A percentile compares a stretch with the other conserved stretches of the same genome.
Conservation (phyloP, 2,797 vertebrate species). For the Phyllotis vaccarum region DNA sequence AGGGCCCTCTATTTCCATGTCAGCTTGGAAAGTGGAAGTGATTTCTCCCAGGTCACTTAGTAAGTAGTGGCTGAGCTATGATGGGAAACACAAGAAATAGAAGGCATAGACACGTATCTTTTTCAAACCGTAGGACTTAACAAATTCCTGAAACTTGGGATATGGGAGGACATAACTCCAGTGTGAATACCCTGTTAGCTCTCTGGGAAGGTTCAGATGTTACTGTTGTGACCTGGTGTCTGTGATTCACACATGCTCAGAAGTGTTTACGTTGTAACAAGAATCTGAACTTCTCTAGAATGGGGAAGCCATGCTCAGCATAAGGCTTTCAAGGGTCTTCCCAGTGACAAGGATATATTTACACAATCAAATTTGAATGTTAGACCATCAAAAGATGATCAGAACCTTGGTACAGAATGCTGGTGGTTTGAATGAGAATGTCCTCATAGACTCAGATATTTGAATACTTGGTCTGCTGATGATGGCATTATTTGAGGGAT, state of each 20-base stretch:
- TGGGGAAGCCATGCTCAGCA: not conserved
- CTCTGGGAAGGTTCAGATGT: conserved; percentile 47
- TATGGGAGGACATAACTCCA: conserved; percentile 6
- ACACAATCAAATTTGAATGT: not conserved
- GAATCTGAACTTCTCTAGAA: conserved; percentile 38
- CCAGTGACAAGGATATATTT: not conserved
- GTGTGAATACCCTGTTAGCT: conserved; percentile 39
- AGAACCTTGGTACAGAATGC: not conserved
- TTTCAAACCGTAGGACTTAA: conserved; percentile 50
- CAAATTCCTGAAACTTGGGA: not conserved
- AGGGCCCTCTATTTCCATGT: conserved; percentile 32
- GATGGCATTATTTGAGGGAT: not conserved
- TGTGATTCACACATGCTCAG: conserved; percentile 32
- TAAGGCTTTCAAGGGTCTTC: not conserved
- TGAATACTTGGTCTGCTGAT: not conserved
- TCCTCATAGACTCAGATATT: not conserved
- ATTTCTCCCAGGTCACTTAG: conserved; percentile 56
- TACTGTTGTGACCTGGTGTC: conserved; percentile 15
- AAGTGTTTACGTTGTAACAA: conserved; percentile 22
- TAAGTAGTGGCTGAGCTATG: conserved; percentile 55
- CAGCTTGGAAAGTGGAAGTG: conserved; percentile 50
- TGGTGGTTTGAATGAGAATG: not conserved
- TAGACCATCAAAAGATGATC: not conserved
- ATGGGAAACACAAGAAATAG: conserved; percentile 49
- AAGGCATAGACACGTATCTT: conserved; percentile 45